Percentiles rank a stretch among this genome's conserved stretches.
phyloP scores from a whole-genome alignment of 1,140 invertebrate genomes.

The Orchestia grillus region DNA sequence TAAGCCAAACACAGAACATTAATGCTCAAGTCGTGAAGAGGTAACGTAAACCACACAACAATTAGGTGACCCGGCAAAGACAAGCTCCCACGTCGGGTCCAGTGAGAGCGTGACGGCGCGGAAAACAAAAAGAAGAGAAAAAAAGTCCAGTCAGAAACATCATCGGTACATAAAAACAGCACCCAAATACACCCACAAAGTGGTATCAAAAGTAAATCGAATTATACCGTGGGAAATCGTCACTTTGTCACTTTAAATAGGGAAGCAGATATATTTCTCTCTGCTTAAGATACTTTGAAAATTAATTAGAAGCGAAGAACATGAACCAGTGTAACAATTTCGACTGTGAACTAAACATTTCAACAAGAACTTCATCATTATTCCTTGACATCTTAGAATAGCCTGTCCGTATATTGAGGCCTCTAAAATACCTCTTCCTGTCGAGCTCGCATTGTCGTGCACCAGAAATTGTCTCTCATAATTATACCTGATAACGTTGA shows the following conservation, averaged over 20 bases:
- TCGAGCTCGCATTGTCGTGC: no score
- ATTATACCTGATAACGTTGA: no score
- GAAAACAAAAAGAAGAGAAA: neutral
- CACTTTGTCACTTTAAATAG: neutral
- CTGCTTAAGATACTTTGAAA: neutral
- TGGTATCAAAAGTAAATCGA: neutral
- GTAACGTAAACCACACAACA: neutral
- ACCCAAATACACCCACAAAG: neutral
- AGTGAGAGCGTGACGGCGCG: neutral
- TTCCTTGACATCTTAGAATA: no score
- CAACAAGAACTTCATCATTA: no score
- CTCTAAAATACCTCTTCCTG: no score
- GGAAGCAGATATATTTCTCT: no score
- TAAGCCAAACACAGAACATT: neutral
- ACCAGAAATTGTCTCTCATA: no score
- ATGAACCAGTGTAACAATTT: neutral
- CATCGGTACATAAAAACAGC: neutral
- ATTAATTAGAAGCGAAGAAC: neutral
- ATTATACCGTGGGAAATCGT: neutral
- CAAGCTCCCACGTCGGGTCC: neutral
- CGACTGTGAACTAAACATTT: neutral
- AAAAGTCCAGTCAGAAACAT: neutral
- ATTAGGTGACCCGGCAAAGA: neutral
- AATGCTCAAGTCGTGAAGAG: neutral
- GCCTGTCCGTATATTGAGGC: no score